Conservation (phyloP, 2,113 vertebrate genomes). For the Marmota flaviventris region DNA sequence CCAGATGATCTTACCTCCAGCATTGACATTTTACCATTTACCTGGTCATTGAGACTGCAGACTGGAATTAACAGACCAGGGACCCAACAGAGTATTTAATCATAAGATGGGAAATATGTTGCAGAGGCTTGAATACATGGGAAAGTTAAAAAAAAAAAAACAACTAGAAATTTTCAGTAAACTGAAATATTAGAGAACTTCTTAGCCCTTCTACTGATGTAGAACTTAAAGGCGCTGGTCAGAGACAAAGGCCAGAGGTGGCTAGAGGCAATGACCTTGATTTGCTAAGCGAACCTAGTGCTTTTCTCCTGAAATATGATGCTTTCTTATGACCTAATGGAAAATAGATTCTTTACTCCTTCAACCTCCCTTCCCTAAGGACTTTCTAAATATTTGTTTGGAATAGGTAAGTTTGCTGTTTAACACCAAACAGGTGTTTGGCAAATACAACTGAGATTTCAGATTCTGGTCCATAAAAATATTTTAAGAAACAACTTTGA, state of each 20-base stretch:
- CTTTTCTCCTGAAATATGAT: not conserved
- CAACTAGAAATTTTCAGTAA: not conserved
- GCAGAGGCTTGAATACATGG: not conserved
- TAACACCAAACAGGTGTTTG: not conserved
- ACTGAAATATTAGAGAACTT: not conserved
- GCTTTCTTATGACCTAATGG: not conserved
- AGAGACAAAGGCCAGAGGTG: not conserved
- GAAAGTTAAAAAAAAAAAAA: not conserved
- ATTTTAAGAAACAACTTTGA: conserved; percentile 17
- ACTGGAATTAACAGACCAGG: not conserved
- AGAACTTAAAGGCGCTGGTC: not conserved
- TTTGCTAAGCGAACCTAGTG: not conserved
- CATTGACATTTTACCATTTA: not conserved
- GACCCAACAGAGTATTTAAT: not conserved
- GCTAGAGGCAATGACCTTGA: not conserved
- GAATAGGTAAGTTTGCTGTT: not conserved
- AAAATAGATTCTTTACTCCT: not conserved
- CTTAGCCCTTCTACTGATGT: not conserved
- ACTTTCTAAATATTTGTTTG: not conserved
- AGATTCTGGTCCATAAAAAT: not conserved
- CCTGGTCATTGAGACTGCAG: not conserved
- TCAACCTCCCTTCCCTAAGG: not conserved
- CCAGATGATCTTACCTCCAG: not conserved
- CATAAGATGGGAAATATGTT: not conserved
- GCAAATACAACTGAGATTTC: not conserved